phyloP scores from a whole-genome alignment of 2,797 vertebrate species.

The Pteronotus mesoamericanus region DNA sequence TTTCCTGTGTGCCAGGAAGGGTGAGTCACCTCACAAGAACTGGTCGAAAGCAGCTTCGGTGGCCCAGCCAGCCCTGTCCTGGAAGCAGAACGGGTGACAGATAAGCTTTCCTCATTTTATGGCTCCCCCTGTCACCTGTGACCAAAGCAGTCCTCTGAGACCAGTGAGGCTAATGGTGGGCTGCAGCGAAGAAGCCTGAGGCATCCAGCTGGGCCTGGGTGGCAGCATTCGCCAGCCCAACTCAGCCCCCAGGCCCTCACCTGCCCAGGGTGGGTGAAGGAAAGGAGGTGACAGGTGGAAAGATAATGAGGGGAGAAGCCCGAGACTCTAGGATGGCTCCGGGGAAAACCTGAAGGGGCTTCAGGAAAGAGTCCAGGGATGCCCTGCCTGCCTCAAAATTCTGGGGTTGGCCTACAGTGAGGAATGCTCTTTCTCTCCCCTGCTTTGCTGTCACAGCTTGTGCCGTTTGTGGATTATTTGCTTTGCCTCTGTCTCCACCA shows the following conservation, averaged over 20 bases:
- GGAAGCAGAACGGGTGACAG: not conserved
- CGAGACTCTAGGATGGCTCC: not conserved
- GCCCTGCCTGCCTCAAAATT: not conserved
- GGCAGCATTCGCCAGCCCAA: not conserved
- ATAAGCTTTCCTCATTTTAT: not conserved
- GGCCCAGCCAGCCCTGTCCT: not conserved
- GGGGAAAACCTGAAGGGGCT: not conserved
- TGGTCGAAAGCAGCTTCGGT: fast-evolving
- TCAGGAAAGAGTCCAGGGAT: not conserved
- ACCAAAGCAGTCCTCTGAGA: not conserved
- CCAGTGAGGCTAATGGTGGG: not conserved
- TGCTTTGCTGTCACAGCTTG: not conserved
- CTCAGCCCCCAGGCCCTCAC: not conserved
- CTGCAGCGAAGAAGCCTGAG: not conserved
- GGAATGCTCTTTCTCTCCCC: not conserved
- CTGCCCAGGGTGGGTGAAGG: not conserved
- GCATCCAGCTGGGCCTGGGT: not conserved
- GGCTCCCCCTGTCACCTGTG: not conserved
- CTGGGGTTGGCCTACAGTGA: not conserved
- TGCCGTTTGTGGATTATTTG: not conserved
- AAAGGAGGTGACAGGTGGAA: not conserved
- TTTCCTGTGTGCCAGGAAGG: constrained; percentile 56
- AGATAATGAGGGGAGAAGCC: not conserved
- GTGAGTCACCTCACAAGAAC: not conserved
- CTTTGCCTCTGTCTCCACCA: not conserved